Evolutionary conservation across 1,140 invertebrate species (phyloP), one percentile per base, ranked within the genome.

Genomic region (Pollicipes pollicipes): DNA sequence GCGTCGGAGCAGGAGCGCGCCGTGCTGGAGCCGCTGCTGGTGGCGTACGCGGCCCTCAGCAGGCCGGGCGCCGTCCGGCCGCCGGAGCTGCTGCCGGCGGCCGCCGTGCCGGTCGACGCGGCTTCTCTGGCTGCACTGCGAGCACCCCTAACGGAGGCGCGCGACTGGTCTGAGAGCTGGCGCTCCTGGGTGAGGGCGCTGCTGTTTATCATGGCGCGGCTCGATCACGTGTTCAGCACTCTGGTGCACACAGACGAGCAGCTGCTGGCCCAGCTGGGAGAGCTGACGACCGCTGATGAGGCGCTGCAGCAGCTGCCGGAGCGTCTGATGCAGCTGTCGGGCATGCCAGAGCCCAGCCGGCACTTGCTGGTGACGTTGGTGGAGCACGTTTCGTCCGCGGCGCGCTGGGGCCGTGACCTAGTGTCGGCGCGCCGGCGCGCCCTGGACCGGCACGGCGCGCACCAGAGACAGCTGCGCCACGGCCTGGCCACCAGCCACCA

Each of bases 201-300:
- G 45, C 70, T 70, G 30, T 37, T 37, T 1, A 30, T 35, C 16
- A 71, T 72, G 29, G 30, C 69, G n/a, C 30, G 45, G 28, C 70
- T 72, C 64, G 66, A n/a, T 30, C 68, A 68, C 30, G 13, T 31
- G 45, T 35, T 71, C 6, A 68, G 30, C 63, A 68, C 30, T 32
- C 31, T 35, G 30, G 70, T 21, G 13, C 13, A 10, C 45, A 70
- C n/a, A 32, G 70, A 64, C 45, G 70, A 64, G 4, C 13, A n/a
- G 32, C 37, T 28, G 28, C 70, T 64, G 31, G 68, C 30, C 29
- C n/a, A 63, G 70, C 64, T 66, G 28, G 63, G 6, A 24, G 28
- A 30, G 35, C 28, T 69, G 16, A 13, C 28, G 8, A 27, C 35
- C 3, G 24, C 24, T 21, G 28, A 32, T 1, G 4, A 3, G 3